A percentile compares a stretch with the other conserved stretches of the same genome.
Evolutionary conservation across 2,797 vertebrate genomes (phyloP).

Genomic region (Diceros bicornis): DNA sequence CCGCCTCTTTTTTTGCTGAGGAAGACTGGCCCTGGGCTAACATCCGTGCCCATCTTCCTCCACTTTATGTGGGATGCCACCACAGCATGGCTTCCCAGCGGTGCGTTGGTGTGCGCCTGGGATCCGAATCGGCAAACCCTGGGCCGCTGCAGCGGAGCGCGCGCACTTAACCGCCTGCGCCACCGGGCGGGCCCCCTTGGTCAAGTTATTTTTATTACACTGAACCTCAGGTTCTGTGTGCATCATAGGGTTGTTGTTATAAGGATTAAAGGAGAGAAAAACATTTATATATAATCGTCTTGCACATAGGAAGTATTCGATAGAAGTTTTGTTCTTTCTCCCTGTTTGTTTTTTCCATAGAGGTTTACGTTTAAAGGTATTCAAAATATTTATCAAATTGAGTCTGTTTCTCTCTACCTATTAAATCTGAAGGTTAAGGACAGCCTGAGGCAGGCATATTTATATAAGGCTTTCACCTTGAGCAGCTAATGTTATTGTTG

Average conservation of each 20-base stretch:
- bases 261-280: constrained; percentile 51
- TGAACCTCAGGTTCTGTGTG: background rate
- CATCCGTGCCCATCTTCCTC: too few species aligned
- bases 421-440: constrained; percentile 59
- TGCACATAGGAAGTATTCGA: background rate
- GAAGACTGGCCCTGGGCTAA: too few species aligned
- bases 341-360: constrained; percentile 14
- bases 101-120: too few species aligned
- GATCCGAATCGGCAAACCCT: too few species aligned
- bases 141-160: too few species aligned
- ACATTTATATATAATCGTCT: background rate
- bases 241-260: background rate
- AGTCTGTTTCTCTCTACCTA: constrained; percentile 57
- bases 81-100: too few species aligned
- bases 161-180: too few species aligned
- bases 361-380: constrained; percentile 57
- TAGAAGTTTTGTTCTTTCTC: background rate
- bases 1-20: too few species aligned
- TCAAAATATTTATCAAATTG: constrained; percentile 50
- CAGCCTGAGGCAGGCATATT: background rate
- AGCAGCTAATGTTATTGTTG: background rate
- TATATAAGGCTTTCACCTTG: constrained; percentile 27
- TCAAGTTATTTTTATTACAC: constrained; percentile 30
- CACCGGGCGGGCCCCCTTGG: background rate
- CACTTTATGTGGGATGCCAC: too few species aligned